A percentile compares a stretch with the other conserved stretches of the same genome.
These are phyloP conservation scores for Heterohyrax brucei DNA, from an alignment of 2,797 vertebrate genomes.

Conservation along the genomic window DNA sequence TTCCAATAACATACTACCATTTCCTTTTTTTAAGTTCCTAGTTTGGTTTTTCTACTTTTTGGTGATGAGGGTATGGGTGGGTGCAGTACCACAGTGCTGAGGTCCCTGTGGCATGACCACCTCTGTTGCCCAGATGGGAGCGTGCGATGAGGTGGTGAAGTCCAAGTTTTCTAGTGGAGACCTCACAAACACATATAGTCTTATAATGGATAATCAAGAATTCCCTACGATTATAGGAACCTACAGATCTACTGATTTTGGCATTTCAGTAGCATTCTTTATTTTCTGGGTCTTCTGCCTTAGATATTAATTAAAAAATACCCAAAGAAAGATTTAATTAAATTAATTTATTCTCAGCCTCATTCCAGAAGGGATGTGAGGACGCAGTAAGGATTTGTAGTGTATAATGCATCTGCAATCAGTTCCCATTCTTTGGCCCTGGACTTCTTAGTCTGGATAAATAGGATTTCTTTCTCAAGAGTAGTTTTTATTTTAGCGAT, in stretches of 20 bases:
- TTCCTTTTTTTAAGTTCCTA: neutral
- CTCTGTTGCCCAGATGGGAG: neutral
- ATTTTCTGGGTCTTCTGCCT: conserved; percentile 56
- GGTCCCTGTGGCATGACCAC: neutral
- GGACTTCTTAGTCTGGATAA: conserved; percentile 65
- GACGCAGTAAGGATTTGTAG: conserved; percentile 40
- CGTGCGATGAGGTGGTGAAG: neutral
- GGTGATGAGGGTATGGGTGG: neutral
- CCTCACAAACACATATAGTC: neutral
- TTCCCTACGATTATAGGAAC: conserved; percentile 28
- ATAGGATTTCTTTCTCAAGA: conserved; percentile 60
- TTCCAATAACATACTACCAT: conserved; percentile 62
- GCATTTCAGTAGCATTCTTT: conserved; percentile 45
- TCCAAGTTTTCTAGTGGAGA: neutral
- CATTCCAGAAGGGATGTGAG: conserved; percentile 53
- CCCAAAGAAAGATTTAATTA: conserved; percentile 38
- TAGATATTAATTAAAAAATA: conserved; percentile 64
- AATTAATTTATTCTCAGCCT: conserved; percentile 63
- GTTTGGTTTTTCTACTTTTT: conserved; percentile 18
- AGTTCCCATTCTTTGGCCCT: conserved; percentile 32
- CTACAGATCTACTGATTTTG: conserved; percentile 10
- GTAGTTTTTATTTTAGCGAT: conserved; percentile 65
- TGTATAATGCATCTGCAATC: conserved; percentile 29
- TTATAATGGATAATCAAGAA: conserved; percentile 59
- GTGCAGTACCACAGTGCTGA: neutral